A percentile compares a stretch with the other conserved stretches of the same genome.
phyloP scores from a whole-genome alignment of 2,888 invertebrate genomes.

The Dryadula phaetusa region DNA sequence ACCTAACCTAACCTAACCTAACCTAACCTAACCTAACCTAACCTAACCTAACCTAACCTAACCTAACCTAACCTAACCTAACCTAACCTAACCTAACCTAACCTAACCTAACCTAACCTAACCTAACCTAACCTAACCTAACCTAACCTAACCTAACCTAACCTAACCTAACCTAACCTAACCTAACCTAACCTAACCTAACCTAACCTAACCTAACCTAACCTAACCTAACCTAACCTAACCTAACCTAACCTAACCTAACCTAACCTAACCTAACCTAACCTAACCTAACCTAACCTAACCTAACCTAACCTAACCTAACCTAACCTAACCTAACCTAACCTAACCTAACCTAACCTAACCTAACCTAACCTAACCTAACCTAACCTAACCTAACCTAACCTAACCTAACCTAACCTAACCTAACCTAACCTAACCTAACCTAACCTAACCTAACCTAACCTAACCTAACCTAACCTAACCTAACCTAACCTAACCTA shows the following conservation, averaged over 20 bases:
- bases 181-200: conserved; percentile 41
- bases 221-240: conserved; percentile 44
- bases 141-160: conserved; percentile 16
- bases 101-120: conserved; percentile 25
- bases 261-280: conserved; percentile 43
- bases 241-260: conserved; percentile 43
- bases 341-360: conserved; percentile 19
- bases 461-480: conserved; percentile 23
- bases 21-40: conserved; percentile 37
- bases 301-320: conserved; percentile 17
- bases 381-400: conserved; percentile 19
- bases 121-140: no score
- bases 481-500: conserved; percentile 29
- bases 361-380: conserved; percentile 19
- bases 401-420: conserved; percentile 18
- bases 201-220: conserved; percentile 43
- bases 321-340: conserved; percentile 22
- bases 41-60: conserved; percentile 34
- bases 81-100: conserved; percentile 36
- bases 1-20: conserved; percentile 37
- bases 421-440: conserved; percentile 22
- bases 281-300: conserved; percentile 19
- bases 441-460: conserved; percentile 31
- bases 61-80: conserved; percentile 26
- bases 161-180: conserved; percentile 33